Base-by-base conservation (phyloP, 2,888 invertebrate genomes). In the Synanthedon tipuliformis region DNA sequence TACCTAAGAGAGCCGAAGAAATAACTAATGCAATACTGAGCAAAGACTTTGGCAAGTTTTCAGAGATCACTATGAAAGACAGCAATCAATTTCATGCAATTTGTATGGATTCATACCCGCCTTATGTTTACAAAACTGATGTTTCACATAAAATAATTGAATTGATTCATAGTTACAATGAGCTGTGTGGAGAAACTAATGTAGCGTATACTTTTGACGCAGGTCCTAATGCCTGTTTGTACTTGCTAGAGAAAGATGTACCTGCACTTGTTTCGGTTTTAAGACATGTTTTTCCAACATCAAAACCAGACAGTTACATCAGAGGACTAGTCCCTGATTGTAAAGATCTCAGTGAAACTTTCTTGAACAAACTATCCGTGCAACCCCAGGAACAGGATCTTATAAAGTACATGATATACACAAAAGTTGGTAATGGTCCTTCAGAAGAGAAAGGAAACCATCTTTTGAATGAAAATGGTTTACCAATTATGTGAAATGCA, bases 151-250 rank as follows among this genome's bases (percentile, higher is more conserved):
- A 90, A 23, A 92, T 99, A 53, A 90, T 94, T 4, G 88, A 93
- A 56, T 81, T 97, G 55, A 90, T 98, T 52, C 96, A 98, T 79
- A 83, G 88, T 16, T 97, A 94, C 71, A 99, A 99, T 78, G 84
- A 90, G 49, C 75, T 88, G 27, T 88, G 84, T 66, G 91, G 91
- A n/a, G 75, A 84, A 57, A 76, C 82, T 15, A 93, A 91, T 81
- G 93, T 96, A 7, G 97, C 97, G 0, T 99, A 99, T 74, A 98
- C 99, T 13, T 99, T 96, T 88, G 99, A 99, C 89, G 99, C 99
- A 53, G 99, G 99, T 4, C 95, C 98, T 51, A 99, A 99, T 88
- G 96, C 96, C 4, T 97, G 96, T 75, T 79, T 99, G 0, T 98
- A 94, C 80, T 79, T 97, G 13, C 79, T 95, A 51, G 92, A 95